These are phyloP conservation scores for Clarias macrocephalus DNA, from an alignment of 2,113 vertebrate genomes.

Conservation along the genomic window DNA sequence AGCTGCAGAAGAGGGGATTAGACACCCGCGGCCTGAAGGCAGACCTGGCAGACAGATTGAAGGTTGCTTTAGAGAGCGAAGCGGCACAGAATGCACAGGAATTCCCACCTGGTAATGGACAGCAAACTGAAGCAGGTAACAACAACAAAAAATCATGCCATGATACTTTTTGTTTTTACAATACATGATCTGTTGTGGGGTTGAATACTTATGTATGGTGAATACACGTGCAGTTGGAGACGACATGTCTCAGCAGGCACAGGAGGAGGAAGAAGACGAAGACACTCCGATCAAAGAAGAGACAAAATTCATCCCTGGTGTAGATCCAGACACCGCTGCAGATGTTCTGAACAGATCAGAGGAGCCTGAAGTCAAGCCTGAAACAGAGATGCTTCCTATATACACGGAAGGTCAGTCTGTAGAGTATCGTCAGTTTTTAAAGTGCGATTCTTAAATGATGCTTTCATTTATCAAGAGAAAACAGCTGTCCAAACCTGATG, in stretches of 20 bases:
- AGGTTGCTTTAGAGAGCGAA: constrained; percentile 76
- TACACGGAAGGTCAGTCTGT: constrained; percentile 44
- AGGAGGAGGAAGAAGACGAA: constrained; percentile 26
- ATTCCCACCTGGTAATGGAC: constrained; percentile 51
- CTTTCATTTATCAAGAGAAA: too few species aligned
- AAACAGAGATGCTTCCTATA: neutral
- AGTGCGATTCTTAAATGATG: too few species aligned
- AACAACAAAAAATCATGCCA: too few species aligned
- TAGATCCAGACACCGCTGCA: constrained; percentile 57
- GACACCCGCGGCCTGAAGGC: constrained; percentile 85
- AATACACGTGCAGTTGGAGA: neutral
- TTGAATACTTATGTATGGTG: neutral
- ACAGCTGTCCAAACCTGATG: too few species aligned
- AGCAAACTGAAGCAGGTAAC: constrained; percentile 41
- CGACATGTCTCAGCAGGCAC: constrained; percentile 13
- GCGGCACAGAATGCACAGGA: constrained; percentile 31
- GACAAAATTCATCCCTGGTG: constrained; percentile 58
- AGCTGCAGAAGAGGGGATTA: constrained; percentile 82
- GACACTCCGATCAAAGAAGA: constrained; percentile 36
- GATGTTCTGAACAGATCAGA: constrained; percentile 61
- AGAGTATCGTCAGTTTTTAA: neutral
- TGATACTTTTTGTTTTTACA: neutral
- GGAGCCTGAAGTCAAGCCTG: constrained; percentile 39
- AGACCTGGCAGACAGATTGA: constrained; percentile 83
- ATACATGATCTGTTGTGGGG: neutral